A percentile compares a stretch with the other conserved stretches of the same genome.
phyloP scores from a whole-genome alignment of 2,797 vertebrate species.

The Amphiprion clarkii region DNA sequence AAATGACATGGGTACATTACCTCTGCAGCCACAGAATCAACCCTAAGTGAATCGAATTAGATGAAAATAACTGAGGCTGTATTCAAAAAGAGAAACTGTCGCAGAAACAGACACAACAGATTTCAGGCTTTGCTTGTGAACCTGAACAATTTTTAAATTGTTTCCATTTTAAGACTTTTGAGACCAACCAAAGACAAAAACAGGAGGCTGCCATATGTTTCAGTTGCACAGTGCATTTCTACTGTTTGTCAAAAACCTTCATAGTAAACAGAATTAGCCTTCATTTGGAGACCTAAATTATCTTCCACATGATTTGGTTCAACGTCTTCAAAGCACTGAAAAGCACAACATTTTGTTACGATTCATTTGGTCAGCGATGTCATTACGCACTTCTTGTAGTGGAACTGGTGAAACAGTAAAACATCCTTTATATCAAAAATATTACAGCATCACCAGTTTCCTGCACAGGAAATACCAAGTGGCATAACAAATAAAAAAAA shows the following conservation, averaged over 20 bases:
- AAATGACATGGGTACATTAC: conserved; percentile 33
- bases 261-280: conserved; percentile 15
- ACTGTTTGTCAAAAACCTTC: conserved; percentile 14
- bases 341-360: conserved; percentile 24
- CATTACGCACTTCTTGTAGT: background rate
- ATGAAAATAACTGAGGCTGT: conserved; percentile 19
- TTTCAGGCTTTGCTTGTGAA: background rate
- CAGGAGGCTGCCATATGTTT: conserved; percentile 10
- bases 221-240: conserved; percentile 17
- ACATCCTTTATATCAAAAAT: conserved; percentile 54
- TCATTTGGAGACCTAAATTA: conserved; percentile 34
- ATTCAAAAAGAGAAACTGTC: conserved; percentile 14
- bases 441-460: conserved; percentile 20
- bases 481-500: background rate
- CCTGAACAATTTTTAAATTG: conserved; percentile 1
- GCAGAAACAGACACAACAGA: conserved; percentile 1
- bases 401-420: conserved; percentile 39
- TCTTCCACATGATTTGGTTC: conserved; percentile 29
- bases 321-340: conserved; percentile 17
- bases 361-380: conserved; percentile 59
- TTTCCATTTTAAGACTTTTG: conserved; percentile 12
- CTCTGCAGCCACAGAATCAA: conserved; percentile 10
- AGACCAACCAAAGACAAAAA: conserved; percentile 1
- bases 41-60: background rate
- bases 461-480: conserved; percentile 14